Conservation (phyloP, 2,888 invertebrate genomes). For the Aphrophora alni region DNA sequence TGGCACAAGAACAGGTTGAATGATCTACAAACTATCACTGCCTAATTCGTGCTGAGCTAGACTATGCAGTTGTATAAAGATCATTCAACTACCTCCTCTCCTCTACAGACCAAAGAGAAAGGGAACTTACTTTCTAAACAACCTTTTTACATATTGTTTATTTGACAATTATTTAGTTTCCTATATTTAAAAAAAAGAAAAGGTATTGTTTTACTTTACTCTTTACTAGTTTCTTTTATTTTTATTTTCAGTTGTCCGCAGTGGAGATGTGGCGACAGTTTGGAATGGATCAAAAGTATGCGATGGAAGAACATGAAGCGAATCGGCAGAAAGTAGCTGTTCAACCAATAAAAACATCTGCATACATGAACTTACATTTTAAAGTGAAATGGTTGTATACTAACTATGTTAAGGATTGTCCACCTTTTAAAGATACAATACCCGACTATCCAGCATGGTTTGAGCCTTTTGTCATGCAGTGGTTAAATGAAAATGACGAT, state of each 20-base stretch:
- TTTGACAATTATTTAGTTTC: too few relatives aligned
- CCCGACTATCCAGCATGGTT: constrained; percentile 99
- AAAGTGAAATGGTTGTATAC: constrained; percentile 99
- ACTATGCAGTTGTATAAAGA: too few relatives aligned
- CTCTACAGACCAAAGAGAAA: too few relatives aligned
- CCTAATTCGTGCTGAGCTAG: too few relatives aligned
- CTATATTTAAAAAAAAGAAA: too few relatives aligned
- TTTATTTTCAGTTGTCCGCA: constrained; percentile 83
- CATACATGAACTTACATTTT: constrained; percentile 99
- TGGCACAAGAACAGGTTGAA: too few relatives aligned
- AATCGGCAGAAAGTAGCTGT: constrained; percentile 67
- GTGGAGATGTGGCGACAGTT: constrained; percentile 98
- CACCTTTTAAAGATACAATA: constrained; percentile 94
- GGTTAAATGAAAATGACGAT: constrained; percentile 99
- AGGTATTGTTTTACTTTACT: too few relatives aligned
- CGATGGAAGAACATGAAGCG: constrained; percentile 97
- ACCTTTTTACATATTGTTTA: too few relatives aligned
- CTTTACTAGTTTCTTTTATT: too few relatives aligned
- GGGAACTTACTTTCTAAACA: too few relatives aligned
- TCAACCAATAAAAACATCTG: constrained; percentile 89
- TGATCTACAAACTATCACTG: too few relatives aligned
- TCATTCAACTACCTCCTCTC: too few relatives aligned
- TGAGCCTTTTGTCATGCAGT: constrained; percentile 99
- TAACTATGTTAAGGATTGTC: constrained; percentile 97
- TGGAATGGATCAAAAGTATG: constrained; percentile 96